A percentile compares a stretch with the other conserved stretches of the same genome.
phyloP scores from a whole-genome alignment of 2,888 invertebrate genomes.

The Cinara cedri region DNA sequence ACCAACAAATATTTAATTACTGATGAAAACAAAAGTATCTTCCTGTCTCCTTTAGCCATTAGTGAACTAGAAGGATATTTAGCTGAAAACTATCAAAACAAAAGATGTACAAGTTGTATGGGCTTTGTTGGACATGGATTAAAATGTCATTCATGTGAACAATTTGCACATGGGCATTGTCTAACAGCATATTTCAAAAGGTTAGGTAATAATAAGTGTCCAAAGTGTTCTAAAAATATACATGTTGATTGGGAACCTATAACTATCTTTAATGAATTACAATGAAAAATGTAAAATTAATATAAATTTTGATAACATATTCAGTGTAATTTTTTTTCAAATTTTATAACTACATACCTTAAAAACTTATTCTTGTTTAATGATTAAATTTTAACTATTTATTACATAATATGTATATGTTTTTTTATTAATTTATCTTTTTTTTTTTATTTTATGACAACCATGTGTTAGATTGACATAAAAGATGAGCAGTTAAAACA shows the following conservation, averaged over 20 bases:
- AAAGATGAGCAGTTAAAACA: too few relatives aligned
- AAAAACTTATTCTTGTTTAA: too few relatives aligned
- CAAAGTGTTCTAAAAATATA: slow-evolving; percentile 22
- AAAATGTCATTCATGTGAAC: slow-evolving; percentile 18
- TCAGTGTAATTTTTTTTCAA: too few relatives aligned
- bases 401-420: too few relatives aligned
- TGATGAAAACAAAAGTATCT: slow-evolving; percentile 22
- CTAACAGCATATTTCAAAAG: slow-evolving; percentile 15
- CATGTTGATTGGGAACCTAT: neutral
- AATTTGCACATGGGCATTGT: slow-evolving; percentile 31
- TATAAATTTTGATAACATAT: too few relatives aligned
- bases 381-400: too few relatives aligned
- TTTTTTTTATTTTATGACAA: too few relatives aligned
- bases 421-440: too few relatives aligned
- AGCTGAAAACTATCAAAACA: neutral
- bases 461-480: too few relatives aligned
- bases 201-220: slow-evolving; percentile 10
- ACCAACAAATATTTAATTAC: slow-evolving; percentile 27
- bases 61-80: slow-evolving; percentile 38
- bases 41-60: slow-evolving; percentile 32
- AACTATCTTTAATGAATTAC: neutral
- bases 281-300: too few relatives aligned
- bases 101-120: slow-evolving; percentile 38
- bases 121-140: slow-evolving; percentile 28
- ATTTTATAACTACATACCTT: too few relatives aligned